Conservation (phyloP, 1,140 invertebrate genomes). For the Harpegnathos saltator region DNA sequence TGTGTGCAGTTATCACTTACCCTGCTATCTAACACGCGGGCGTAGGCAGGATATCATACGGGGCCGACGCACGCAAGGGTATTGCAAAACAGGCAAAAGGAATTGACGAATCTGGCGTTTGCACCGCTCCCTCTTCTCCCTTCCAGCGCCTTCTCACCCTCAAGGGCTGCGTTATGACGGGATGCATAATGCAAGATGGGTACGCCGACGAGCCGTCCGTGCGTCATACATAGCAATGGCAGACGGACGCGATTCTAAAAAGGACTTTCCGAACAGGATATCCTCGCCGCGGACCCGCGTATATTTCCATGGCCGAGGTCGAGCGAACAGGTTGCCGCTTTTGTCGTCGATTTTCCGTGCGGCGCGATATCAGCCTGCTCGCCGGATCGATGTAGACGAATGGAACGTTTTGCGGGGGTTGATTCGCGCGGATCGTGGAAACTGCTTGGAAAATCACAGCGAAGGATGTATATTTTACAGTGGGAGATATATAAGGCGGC, state of each 20-base stretch:
- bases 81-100: slow-evolving; percentile 74
- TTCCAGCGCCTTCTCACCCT: slow-evolving; percentile 32
- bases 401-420: slow-evolving; percentile 40
- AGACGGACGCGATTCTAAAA: slow-evolving; percentile 68
- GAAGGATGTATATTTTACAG: slow-evolving; percentile 32
- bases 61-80: slow-evolving; percentile 60
- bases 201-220: slow-evolving; percentile 63
- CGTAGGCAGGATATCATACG: slow-evolving; percentile 21
- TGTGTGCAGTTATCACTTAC: too few species aligned
- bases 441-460: slow-evolving; percentile 51
- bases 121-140: too few species aligned
- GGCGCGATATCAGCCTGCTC: slow-evolving; percentile 53
- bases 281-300: slow-evolving; percentile 54
- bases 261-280: slow-evolving; percentile 65
- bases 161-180: slow-evolving; percentile 72
- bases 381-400: slow-evolving; percentile 49
- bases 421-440: slow-evolving; percentile 36
- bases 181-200: slow-evolving; percentile 75
- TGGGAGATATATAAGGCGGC: slow-evolving; percentile 1
- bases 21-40: too few species aligned
- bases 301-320: slow-evolving; percentile 62
- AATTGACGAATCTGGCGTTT: slow-evolving; percentile 71
- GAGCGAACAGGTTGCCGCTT: slow-evolving; percentile 63
- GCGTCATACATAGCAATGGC: slow-evolving; percentile 75
- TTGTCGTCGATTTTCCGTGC: slow-evolving; percentile 53